A percentile compares a stretch with the other conserved stretches of the same genome.
Conservation (phyloP, 1,140 invertebrate species). For the Drosophila sturtevanti region DNA sequence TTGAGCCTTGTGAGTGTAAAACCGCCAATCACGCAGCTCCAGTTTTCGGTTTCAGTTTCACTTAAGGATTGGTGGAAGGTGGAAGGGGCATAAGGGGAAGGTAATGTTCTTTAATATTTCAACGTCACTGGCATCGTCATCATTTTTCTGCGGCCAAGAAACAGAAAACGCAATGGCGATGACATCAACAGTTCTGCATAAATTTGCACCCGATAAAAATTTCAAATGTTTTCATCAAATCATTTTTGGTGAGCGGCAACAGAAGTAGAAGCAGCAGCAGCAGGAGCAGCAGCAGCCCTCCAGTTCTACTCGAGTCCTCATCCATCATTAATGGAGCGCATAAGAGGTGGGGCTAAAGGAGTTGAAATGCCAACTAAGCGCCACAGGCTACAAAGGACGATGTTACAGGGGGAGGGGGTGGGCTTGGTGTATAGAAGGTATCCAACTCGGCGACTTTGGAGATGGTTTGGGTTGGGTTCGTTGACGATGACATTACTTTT, state of each 20-base stretch:
- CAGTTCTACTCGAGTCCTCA: conserved; percentile 55
- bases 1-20: conserved; percentile 20
- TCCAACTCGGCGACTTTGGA: background rate
- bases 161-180: conserved; percentile 51
- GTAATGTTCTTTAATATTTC: conserved; percentile 77
- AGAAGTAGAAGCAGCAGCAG: conserved; percentile 28
- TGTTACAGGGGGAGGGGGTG: background rate
- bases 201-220: conserved; percentile 81
- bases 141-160: conserved; percentile 65
- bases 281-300: conserved; percentile 2
- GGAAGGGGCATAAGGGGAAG: conserved; percentile 23
- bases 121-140: conserved; percentile 80
- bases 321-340: conserved; percentile 76
- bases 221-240: conserved; percentile 82
- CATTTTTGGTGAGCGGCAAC: conserved; percentile 62
- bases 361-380: conserved; percentile 59
- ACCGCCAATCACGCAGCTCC: conserved; percentile 48
- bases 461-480: conserved; percentile 38
- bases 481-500: conserved; percentile 81
- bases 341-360: conserved; percentile 53
- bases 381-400: conserved; percentile 24
- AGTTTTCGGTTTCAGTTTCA: conserved; percentile 5
- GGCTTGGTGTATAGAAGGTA: too few species aligned
- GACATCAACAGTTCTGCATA: conserved; percentile 81
- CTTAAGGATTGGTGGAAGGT: background rate